Evolutionary conservation across 1,140 invertebrate genomes (phyloP).

Genomic region (Calycopis cecrops): DNA sequence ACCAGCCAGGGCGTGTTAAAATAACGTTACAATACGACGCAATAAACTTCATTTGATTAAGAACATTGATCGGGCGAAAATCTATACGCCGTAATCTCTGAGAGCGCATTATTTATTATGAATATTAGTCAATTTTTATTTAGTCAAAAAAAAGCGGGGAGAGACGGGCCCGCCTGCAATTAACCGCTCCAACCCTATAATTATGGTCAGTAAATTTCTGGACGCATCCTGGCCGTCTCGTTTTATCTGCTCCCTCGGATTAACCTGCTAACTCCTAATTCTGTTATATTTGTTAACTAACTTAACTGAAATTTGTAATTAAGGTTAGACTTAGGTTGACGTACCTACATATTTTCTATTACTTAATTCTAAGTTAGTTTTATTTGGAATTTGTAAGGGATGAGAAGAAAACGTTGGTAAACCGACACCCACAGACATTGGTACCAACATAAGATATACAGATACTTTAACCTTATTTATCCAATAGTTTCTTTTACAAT

Average conservation of each 20-base stretch:
- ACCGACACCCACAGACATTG: too few species aligned
- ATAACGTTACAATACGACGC: not conserved
- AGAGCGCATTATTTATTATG: constrained; percentile 73
- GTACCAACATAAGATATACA: too few species aligned
- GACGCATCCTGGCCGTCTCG: constrained; percentile 21
- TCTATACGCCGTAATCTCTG: constrained; percentile 52
- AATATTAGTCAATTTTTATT: constrained; percentile 75
- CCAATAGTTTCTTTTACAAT: too few species aligned
- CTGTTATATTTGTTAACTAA: not conserved
- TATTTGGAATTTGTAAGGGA: too few species aligned
- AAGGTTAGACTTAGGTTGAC: too few species aligned
- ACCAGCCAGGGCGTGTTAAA: too few species aligned
- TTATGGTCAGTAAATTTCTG: constrained; percentile 76
- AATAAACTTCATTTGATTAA: constrained; percentile 38
- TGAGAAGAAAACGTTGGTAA: too few species aligned
- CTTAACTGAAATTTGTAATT: too few species aligned
- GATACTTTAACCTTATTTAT: too few species aligned
- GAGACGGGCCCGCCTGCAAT: constrained; percentile 51
- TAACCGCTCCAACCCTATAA: constrained; percentile 73
- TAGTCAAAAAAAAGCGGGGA: constrained; percentile 67
- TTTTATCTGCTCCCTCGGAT: too few species aligned
- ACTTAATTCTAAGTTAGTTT: too few species aligned
- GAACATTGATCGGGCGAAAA: constrained; percentile 55
- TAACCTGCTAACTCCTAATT: not conserved
- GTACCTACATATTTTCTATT: too few species aligned